A percentile compares a stretch with the other conserved stretches of the same genome.
These are phyloP conservation scores for Drosophila kikkawai DNA, from an alignment of 1,140 invertebrate species.

Conservation along the genomic window DNA sequence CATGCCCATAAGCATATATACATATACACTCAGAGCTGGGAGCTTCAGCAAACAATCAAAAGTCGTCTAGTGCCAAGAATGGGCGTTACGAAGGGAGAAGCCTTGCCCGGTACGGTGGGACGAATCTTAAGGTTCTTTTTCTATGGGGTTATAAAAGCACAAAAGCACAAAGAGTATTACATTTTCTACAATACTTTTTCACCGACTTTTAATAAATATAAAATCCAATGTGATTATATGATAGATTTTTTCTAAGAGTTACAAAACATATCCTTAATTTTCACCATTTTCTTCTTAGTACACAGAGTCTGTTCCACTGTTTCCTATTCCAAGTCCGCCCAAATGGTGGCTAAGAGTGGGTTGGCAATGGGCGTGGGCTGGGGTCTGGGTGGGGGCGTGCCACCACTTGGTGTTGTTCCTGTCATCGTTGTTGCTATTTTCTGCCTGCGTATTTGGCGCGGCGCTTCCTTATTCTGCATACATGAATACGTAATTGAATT, in stretches of 20 bases:
- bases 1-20: conserved; percentile 16
- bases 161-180: not conserved
- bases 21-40: conserved; percentile 17
- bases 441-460: conserved; percentile 73
- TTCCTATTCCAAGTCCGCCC: conserved; percentile 1
- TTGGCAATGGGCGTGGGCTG: conserved; percentile 27
- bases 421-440: conserved; percentile 30
- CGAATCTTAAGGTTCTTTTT: not conserved
- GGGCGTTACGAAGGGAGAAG: conserved; percentile 37
- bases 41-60: conserved; percentile 55
- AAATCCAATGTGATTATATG: too few species aligned
- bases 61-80: conserved; percentile 53
- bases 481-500: conserved; percentile 82
- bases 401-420: conserved; percentile 31
- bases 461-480: conserved; percentile 75
- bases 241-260: not conserved
- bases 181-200: not conserved
- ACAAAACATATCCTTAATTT: not conserved
- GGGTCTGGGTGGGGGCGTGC: conserved; percentile 21
- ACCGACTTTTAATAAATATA: not conserved
- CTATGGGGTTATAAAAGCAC: not conserved
- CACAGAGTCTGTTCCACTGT: conserved; percentile 10
- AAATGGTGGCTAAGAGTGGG: conserved; percentile 1
- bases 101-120: conserved; percentile 9
- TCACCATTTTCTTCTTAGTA: not conserved